These are phyloP conservation scores for Conistra vaccinii DNA, from an alignment of 2,888 invertebrate species.

Conservation along the genomic window DNA sequence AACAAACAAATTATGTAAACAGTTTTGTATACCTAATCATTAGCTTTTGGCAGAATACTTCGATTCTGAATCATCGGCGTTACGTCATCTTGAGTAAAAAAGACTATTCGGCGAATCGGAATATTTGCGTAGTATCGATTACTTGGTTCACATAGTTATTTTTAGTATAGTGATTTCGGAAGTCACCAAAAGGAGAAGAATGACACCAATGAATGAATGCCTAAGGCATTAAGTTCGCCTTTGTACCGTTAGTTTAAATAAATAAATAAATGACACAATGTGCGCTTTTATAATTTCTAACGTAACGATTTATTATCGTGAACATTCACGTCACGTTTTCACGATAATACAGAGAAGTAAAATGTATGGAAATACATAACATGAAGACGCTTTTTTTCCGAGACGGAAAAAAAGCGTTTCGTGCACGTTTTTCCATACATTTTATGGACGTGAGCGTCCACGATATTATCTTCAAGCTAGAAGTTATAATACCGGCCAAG, in stretches of 20 bases:
- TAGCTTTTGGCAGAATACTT: constrained; percentile 33
- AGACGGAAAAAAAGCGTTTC: too few species aligned
- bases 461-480: too few species aligned
- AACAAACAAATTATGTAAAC: constrained; percentile 24
- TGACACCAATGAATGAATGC: too few species aligned
- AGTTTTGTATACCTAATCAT: constrained; percentile 32
- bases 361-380: neutral
- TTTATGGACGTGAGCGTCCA: too few species aligned
- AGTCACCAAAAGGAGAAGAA: neutral
- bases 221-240: too few species aligned
- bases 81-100: constrained; percentile 28
- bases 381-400: neutral
- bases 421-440: too few species aligned
- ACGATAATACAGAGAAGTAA: neutral
- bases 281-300: neutral
- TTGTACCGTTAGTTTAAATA: too few species aligned
- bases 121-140: constrained; percentile 15
- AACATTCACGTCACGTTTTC: neutral
- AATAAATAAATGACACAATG: neutral
- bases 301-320: neutral
- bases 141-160: constrained; percentile 25
- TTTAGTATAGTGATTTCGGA: neutral
- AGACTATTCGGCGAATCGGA: constrained; percentile 8
- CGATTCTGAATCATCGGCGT: constrained; percentile 34
- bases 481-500: too few species aligned